phyloP scores from a whole-genome alignment of 2,888 invertebrate species.

The Chrysolina americana region DNA sequence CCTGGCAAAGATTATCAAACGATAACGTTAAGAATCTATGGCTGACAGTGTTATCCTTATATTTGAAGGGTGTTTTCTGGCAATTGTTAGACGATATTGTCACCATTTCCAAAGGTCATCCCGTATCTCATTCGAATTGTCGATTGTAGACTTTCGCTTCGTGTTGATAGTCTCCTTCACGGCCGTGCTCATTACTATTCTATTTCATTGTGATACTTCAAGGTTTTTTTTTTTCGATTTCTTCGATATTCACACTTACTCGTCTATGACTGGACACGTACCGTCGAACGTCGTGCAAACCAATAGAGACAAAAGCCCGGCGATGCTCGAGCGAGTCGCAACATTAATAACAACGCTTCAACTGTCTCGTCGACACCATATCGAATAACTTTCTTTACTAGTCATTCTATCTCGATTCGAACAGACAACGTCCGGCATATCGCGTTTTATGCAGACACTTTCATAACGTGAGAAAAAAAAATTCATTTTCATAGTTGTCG shows the following conservation, averaged over 20 bases:
- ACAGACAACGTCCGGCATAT: slow-evolving; percentile 17
- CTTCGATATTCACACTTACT: slow-evolving; percentile 5
- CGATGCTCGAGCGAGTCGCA: not conserved
- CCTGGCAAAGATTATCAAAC: too few species aligned
- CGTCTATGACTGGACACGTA: slow-evolving; percentile 1
- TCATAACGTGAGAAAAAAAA: slow-evolving; percentile 5
- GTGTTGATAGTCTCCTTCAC: not conserved
- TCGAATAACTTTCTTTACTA: slow-evolving; percentile 6
- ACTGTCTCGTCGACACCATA: slow-evolving; percentile 10
- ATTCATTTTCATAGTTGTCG: not conserved
- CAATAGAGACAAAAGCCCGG: not conserved
- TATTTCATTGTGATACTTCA: slow-evolving; percentile 9
- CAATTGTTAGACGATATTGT: not conserved
- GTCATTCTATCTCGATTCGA: not conserved
- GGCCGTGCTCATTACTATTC: slow-evolving; percentile 4
- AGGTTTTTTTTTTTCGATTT: slow-evolving; percentile 6
- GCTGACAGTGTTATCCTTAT: too few species aligned
- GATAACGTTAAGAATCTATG: too few species aligned
- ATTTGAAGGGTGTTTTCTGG: too few species aligned
- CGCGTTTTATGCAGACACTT: not conserved
- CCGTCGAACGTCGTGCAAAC: not conserved
- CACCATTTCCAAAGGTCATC: not conserved
- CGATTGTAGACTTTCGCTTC: not conserved
- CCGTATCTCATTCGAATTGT: not conserved
- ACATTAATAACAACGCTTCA: slow-evolving; percentile 11